Conservation (phyloP, 1,140 invertebrate genomes). For the Tyrophagus putrescentiae region DNA sequence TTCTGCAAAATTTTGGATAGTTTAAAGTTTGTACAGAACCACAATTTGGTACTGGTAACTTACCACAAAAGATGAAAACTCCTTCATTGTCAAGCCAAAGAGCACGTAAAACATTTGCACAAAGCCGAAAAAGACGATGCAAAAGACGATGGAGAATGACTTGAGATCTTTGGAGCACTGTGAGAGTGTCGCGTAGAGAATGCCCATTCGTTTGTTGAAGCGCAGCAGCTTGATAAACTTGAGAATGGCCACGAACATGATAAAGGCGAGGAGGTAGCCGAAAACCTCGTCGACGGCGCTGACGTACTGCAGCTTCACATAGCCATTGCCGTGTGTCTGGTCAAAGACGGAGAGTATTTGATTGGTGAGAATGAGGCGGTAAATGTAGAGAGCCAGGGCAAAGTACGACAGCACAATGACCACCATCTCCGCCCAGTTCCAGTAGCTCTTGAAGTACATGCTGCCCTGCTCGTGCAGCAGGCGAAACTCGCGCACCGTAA, state of each 20-base stretch:
- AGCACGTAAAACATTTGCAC: slow-evolving; percentile 40
- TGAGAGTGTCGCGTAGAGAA: slow-evolving; percentile 31
- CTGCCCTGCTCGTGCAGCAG: slow-evolving; percentile 30
- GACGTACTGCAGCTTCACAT: slow-evolving; percentile 39
- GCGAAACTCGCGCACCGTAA: slow-evolving; percentile 35
- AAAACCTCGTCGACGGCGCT: slow-evolving; percentile 39
- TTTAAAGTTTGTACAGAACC: not conserved
- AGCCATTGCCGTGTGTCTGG: slow-evolving; percentile 35
- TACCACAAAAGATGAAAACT: slow-evolving; percentile 38
- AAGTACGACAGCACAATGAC: slow-evolving; percentile 34
- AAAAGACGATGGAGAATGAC: slow-evolving; percentile 34
- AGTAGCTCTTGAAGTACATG: slow-evolving; percentile 37
- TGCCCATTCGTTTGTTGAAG: slow-evolving; percentile 35
- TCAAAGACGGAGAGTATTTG: slow-evolving; percentile 34
- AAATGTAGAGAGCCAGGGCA: slow-evolving; percentile 37
- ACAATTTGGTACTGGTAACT: not conserved
- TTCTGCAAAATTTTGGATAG: slow-evolving; percentile 17
- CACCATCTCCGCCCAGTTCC: slow-evolving; percentile 37
- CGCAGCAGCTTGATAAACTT: slow-evolving; percentile 40
- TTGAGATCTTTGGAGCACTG: slow-evolving; percentile 34
- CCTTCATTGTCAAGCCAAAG: slow-evolving; percentile 34
- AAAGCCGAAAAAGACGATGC: slow-evolving; percentile 34
- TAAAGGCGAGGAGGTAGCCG: slow-evolving; percentile 34
- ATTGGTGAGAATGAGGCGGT: slow-evolving; percentile 34
- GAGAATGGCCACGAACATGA: slow-evolving; percentile 39